Conservation (phyloP, 2,888 invertebrate species). For the Cerastis leucographa region DNA sequence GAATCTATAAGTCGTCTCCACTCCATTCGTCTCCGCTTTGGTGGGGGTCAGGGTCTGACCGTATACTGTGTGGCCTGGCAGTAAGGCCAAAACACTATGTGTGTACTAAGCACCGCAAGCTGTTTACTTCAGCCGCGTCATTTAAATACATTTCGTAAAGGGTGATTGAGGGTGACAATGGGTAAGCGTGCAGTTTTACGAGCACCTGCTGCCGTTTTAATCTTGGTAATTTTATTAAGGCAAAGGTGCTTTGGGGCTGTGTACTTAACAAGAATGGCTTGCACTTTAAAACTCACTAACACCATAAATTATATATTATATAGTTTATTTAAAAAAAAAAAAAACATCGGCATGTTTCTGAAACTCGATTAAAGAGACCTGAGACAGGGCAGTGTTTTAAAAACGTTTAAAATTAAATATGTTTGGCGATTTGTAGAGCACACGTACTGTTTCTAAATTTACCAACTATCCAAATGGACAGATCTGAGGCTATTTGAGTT, state of each 20-base stretch:
- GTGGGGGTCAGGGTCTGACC: background rate
- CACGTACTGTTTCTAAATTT: background rate
- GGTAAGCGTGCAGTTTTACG: slow-evolving; percentile 7
- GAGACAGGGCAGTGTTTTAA: background rate
- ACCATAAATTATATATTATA: too few species aligned
- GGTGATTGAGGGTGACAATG: slow-evolving; percentile 21
- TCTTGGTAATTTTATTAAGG: background rate
- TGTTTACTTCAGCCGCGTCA: slow-evolving; percentile 27
- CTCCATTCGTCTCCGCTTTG: background rate
- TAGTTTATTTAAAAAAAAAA: too few species aligned
- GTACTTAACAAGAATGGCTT: background rate
- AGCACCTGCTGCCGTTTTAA: background rate
- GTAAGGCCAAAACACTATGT: slow-evolving; percentile 16
- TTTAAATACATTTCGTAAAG: slow-evolving; percentile 39
- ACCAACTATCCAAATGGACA: background rate
- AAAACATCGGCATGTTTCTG: background rate
- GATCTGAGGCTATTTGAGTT: background rate
- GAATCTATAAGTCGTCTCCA: background rate
- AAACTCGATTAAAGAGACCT: background rate
- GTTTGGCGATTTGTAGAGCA: background rate
- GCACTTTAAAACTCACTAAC: background rate
- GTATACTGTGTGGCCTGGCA: background rate
- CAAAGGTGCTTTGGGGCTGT: background rate
- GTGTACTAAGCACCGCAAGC: slow-evolving; percentile 18
- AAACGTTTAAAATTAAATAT: background rate